Evolutionary conservation across 2,888 invertebrate species (phyloP).

Genomic region (Calameuta idolon): DNA sequence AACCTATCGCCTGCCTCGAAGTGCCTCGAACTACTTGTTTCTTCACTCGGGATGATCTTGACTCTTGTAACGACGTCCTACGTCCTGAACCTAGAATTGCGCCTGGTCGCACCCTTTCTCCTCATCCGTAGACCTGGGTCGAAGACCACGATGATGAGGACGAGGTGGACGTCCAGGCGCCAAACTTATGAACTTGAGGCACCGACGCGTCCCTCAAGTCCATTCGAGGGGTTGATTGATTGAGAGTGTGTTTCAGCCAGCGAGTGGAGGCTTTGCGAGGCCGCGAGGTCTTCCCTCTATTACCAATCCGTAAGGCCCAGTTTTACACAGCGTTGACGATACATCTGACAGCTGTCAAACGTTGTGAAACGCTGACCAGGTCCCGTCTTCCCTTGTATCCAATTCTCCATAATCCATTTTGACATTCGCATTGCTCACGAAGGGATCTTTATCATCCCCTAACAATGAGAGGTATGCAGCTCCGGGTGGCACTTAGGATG

Average conservation of each 20-base stretch:
- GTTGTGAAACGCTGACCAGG: slow-evolving; percentile 51
- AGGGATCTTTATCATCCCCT: slow-evolving; percentile 54
- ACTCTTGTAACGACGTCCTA: neutral
- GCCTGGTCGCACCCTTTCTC: neutral
- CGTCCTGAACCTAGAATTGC: neutral
- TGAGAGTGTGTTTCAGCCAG: slow-evolving; percentile 60
- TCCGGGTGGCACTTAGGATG: slow-evolving; percentile 66
- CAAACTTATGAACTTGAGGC: neutral
- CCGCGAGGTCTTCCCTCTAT: slow-evolving; percentile 50
- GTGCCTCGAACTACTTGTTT: slow-evolving; percentile 44
- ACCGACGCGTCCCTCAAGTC: neutral
- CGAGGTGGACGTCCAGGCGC: neutral
- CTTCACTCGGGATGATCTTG: neutral
- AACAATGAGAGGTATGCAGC: slow-evolving; percentile 63
- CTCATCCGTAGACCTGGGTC: neutral
- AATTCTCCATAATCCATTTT: slow-evolving; percentile 21
- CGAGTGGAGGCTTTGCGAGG: slow-evolving; percentile 64
- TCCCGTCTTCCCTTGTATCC: slow-evolving; percentile 24
- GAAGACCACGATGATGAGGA: neutral
- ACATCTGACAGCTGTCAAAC: slow-evolving; percentile 22
- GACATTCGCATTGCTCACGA: slow-evolving; percentile 50
- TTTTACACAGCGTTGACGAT: slow-evolving; percentile 48
- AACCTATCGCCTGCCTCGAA: slow-evolving; percentile 60
- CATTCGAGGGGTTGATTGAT: slow-evolving; percentile 36
- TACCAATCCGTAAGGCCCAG: slow-evolving; percentile 38